Evolutionary conservation across 2,113 vertebrate genomes (phyloP).

Genomic region (Ammodytes marinus): DNA sequence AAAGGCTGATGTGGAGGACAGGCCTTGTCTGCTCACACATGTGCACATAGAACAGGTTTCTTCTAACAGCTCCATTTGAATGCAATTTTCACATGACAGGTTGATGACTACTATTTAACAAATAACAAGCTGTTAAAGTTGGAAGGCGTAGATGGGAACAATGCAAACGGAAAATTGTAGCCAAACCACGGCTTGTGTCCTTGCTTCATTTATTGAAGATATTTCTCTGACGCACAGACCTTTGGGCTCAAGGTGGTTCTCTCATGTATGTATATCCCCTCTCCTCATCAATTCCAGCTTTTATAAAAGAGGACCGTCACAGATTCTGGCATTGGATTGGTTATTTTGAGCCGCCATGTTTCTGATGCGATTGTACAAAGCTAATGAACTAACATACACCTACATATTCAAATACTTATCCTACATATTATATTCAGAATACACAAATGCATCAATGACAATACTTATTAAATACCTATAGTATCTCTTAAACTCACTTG

Average conservation of each 20-base stretch:
- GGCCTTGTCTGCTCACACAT: constrained; percentile 5
- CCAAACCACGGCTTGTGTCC: neutral
- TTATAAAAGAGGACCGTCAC: neutral
- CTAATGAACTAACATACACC: too few species aligned
- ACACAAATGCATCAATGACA: too few species aligned
- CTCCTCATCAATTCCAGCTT: neutral
- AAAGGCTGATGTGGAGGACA: constrained; percentile 5
- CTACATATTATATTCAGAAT: too few species aligned
- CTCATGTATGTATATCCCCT: neutral
- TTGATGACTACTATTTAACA: neutral
- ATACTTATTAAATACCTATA: too few species aligned
- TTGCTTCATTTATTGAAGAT: neutral
- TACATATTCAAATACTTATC: too few species aligned
- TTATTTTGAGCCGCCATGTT: neutral
- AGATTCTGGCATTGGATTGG: neutral
- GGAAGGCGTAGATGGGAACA: neutral
- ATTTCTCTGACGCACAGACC: neutral
- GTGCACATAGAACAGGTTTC: constrained; percentile 4
- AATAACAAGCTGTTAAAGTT: neutral
- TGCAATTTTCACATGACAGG: neutral
- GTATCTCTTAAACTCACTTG: too few species aligned
- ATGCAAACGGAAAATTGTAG: neutral
- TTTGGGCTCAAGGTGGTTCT: neutral
- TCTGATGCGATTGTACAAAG: neutral
- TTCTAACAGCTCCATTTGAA: neutral